Conservation (phyloP, 2,888 invertebrate genomes). For the Drosophila tripunctata region DNA sequence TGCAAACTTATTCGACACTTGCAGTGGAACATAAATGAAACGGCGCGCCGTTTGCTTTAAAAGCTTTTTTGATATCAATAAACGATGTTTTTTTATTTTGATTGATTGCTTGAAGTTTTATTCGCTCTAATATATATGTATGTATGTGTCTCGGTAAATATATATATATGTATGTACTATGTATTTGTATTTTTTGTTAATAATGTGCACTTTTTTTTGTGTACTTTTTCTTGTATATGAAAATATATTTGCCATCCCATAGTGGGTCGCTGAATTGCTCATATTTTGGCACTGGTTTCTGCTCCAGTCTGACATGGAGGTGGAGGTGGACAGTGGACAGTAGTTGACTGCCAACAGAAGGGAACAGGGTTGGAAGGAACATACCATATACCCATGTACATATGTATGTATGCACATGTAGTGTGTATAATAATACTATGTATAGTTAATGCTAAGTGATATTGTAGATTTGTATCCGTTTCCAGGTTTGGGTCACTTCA, state of each 20-base stretch:
- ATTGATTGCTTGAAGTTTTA: slow-evolving; percentile 30
- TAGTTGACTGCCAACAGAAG: background rate
- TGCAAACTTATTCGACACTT: too few relatives aligned
- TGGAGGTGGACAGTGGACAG: background rate
- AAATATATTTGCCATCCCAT: slow-evolving; percentile 36
- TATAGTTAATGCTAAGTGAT: slow-evolving; percentile 32
- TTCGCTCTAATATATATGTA: slow-evolving; percentile 30
- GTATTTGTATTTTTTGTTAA: background rate
- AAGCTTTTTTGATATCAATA: too few relatives aligned
- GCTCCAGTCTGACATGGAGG: slow-evolving; percentile 7
- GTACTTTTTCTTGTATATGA: slow-evolving; percentile 24
- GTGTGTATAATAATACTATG: slow-evolving; percentile 6
- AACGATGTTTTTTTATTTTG: background rate
- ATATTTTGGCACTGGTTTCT: slow-evolving; percentile 15
- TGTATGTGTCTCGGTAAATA: slow-evolving; percentile 28
- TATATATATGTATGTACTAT: slow-evolving; percentile 25
- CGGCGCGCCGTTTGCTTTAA: too few relatives aligned
- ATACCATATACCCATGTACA: background rate
- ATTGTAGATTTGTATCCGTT: slow-evolving; percentile 36
- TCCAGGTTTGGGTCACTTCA: slow-evolving; percentile 16
- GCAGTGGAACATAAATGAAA: background rate
- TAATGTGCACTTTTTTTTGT: background rate
- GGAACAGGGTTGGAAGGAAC: background rate
- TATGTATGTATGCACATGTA: background rate
- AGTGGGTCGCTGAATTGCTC: slow-evolving; percentile 15